Evolutionary conservation across 92 coral and sea anemone genomes (phyloP).

Genomic region (Anthopleura xanthogrammica): DNA sequence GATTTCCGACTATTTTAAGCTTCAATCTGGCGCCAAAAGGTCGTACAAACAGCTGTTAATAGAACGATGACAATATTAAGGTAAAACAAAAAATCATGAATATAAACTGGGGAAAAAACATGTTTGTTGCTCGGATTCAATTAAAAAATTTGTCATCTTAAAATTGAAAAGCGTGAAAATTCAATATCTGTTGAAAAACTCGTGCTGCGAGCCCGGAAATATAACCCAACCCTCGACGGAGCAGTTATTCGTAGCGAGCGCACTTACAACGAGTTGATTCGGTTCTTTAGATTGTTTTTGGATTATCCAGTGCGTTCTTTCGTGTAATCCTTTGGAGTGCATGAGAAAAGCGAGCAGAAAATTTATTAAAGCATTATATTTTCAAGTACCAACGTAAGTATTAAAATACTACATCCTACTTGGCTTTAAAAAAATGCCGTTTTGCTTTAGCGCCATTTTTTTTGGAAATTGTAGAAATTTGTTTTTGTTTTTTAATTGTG

Average conservation of each 20-base stretch:
- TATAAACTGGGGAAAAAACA: too few species aligned
- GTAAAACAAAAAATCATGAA: not conserved
- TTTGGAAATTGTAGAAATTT: not conserved
- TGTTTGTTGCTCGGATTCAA: not conserved
- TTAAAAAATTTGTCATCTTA: not conserved
- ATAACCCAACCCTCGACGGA: not conserved
- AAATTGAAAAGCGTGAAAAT: not conserved
- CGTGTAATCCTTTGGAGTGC: not conserved
- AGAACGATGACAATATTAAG: conserved; percentile 11
- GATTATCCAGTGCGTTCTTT: not conserved
- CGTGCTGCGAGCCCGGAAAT: conserved; percentile 5
- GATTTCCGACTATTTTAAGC: not conserved
- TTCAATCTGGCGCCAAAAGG: not conserved
- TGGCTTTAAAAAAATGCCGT: too few species aligned
- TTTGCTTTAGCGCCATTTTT: too few species aligned
- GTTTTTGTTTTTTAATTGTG: not conserved
- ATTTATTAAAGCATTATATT: not conserved
- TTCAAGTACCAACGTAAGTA: not conserved
- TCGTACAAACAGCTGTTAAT: conserved; percentile 6
- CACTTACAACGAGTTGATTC: not conserved
- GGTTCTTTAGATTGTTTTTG: not conserved
- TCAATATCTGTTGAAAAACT: not conserved
- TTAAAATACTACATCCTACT: too few species aligned
- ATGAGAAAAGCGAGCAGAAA: not conserved
- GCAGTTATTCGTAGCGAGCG: not conserved